Evolutionary conservation across 2,113 vertebrate species (phyloP), one percentile per base, ranked within the genome.

Genomic region (Pedionomus torquatus): DNA sequence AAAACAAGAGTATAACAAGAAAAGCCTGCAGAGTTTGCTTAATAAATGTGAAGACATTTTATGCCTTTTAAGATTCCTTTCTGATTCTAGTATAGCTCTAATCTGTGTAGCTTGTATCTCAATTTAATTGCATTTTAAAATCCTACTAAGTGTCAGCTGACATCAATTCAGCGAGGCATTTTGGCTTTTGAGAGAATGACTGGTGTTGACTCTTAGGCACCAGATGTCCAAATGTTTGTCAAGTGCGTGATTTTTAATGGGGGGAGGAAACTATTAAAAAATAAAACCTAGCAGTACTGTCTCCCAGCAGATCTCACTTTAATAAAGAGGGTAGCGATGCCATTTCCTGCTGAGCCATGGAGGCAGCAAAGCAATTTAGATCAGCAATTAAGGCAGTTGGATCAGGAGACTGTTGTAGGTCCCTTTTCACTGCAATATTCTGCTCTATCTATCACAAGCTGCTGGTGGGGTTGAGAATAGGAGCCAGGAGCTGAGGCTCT

Each of bases 31-130:
- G 83, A 97, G 57, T 92, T 97, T 95, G 49, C 77, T 96, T 95
- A 97, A 97, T 97, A 97, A 97, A 96, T 87, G 63, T 79, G 85
- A 91, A 97, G 91, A 95, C 35, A 26, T 87, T 96, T 91, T 96
- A 87, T 55, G 83, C 66, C 91, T 97, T 95, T 97, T 76, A 96
- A 95, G 94, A 95, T 96, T 93, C 57, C 58, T 95, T 97, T 93
- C 61, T 97, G 89, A 97, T 94, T 94, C 49, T 89, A 93, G 91
- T 61, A 79, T 87, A 94, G 65, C 60, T 58, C 51, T 90, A 75
- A 92, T 87, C 65, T 79, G 39, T 2, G 7, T 64, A 93, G 80
- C 35, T 94, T 95, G 89, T 89, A 90, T 95, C 90, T 94, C 91
- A 91, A 92, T 93, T 83, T 65, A 92, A 91, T 79, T 89, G 80